Conservation (phyloP, 92 coral and sea anemone species). For the Nematostella vectensis region DNA sequence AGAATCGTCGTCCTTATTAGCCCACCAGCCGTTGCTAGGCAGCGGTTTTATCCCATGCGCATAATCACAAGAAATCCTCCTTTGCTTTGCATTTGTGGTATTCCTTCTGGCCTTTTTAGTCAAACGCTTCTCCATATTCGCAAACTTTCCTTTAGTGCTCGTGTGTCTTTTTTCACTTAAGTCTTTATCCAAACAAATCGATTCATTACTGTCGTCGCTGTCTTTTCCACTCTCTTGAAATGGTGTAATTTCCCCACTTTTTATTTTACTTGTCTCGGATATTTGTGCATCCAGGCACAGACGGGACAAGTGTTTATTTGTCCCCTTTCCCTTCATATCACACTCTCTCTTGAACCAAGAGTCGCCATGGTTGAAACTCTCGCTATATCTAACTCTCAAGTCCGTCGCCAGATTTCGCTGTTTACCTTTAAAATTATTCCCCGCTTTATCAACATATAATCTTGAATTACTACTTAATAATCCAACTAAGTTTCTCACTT, state of each 20-base stretch:
- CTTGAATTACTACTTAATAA: conserved; percentile 14
- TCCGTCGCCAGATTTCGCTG: too few species aligned
- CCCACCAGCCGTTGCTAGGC: conserved; percentile 45
- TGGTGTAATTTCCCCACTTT: not conserved
- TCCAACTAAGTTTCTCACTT: conserved; percentile 28
- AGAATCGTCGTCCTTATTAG: conserved; percentile 2
- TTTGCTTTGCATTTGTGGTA: not conserved
- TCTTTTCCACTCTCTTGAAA: not conserved
- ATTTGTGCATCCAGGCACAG: too few species aligned
- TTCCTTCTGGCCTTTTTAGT: too few species aligned
- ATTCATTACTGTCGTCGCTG: not conserved
- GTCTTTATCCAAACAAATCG: not conserved
- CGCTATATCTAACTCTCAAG: not conserved
- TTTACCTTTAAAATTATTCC: not conserved
- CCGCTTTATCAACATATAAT: conserved; percentile 5
- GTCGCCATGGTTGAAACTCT: not conserved
- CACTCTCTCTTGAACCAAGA: not conserved
- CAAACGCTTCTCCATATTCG: too few species aligned
- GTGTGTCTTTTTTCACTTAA: too few species aligned
- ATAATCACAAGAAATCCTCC: not conserved
- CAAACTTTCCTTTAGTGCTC: too few species aligned
- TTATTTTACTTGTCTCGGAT: not conserved
- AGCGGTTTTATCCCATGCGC: conserved; percentile 14
- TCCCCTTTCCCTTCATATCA: not conserved
- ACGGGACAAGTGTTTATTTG: not conserved